Base-by-base conservation (phyloP, 53 echinoderm and acorn worm species). In the Arbacia lixula region DNA sequence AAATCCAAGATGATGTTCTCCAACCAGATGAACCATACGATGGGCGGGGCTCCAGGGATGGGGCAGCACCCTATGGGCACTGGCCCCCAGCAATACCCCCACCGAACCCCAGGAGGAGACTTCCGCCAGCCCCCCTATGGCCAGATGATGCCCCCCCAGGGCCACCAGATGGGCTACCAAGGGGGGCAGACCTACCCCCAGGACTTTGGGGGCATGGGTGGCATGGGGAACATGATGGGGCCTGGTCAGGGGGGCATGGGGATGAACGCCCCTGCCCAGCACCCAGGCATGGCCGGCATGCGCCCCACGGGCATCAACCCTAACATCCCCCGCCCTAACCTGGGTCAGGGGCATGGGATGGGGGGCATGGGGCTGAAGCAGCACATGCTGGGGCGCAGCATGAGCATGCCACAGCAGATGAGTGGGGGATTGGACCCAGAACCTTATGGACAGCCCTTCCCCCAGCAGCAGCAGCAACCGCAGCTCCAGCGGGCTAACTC, bases 121-220 rank as follows among this genome's bases (percentile, higher is more conserved):
- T 93, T 83, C 88, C 46, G 83, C 12, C 85, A 58, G 19, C 87
- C 84, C 36, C 87, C 92, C 46, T 76, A 36, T 39, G 71, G 66
- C 41, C 95, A 88, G 68, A 88, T 95, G 89, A 93, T 93, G 90
- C 91, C 88, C 21, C 93, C 86, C 19, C 85, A 84, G 19, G 79
- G 86, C 20, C 89, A 93, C 19, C 74, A 83, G 34, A 74, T 84
- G 90, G 77, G 68, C 3, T 91, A 93, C 72, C 93, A 91, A 50
- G 91, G 93, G 39, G 62, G 63, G 32, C 82, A 81, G 82, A 81
- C 62, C 82, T 81, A 81, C 64, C 64, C 82, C 6, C 63, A 64
- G 63, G 63, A 81, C 20, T 61, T 42, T 64, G 62, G 83, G 14
- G 85, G 84, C 77, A 91, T 90, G 90, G 93, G 90, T 19, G 61